Conservation (phyloP, 1,140 invertebrate species). For the Scaptomyza hsui region DNA sequence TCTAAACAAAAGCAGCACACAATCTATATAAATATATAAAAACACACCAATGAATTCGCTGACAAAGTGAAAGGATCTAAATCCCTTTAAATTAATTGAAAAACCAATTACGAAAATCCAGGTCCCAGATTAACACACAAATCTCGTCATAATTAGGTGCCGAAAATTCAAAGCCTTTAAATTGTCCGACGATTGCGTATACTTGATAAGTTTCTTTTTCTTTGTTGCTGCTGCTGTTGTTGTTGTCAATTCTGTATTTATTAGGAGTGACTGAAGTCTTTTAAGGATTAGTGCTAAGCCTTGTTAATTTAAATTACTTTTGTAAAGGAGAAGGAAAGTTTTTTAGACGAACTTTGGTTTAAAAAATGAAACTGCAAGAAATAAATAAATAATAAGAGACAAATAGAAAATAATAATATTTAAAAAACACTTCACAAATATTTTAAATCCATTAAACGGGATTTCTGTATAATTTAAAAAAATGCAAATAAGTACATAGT, state of each 20-base stretch:
- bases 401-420: background rate
- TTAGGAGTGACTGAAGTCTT: conserved; percentile 36
- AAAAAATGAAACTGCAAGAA: too few relatives aligned
- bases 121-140: conserved; percentile 58
- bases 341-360: background rate
- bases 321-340: background rate
- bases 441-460: conserved; percentile 39
- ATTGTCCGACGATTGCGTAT: conserved; percentile 11
- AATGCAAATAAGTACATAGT: conserved; percentile 46
- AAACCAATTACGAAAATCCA: conserved; percentile 68
- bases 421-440: background rate
- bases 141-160: conserved; percentile 77
- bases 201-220: background rate
- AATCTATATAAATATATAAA: conserved; percentile 26
- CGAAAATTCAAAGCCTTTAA: conserved; percentile 64
- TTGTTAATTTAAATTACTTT: conserved; percentile 54
- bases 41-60: conserved; percentile 12
- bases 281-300: conserved; percentile 54
- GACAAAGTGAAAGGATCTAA: conserved; percentile 42
- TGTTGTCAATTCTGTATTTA: conserved; percentile 28
- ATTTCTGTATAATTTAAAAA: conserved; percentile 17
- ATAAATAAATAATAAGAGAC: too few relatives aligned
- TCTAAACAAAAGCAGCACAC: conserved; percentile 17
- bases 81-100: conserved; percentile 71
- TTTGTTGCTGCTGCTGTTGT: conserved; percentile 36